These are phyloP conservation scores for Dendrolimus pini DNA, from an alignment of 2,888 invertebrate genomes.

Conservation along the genomic window DNA sequence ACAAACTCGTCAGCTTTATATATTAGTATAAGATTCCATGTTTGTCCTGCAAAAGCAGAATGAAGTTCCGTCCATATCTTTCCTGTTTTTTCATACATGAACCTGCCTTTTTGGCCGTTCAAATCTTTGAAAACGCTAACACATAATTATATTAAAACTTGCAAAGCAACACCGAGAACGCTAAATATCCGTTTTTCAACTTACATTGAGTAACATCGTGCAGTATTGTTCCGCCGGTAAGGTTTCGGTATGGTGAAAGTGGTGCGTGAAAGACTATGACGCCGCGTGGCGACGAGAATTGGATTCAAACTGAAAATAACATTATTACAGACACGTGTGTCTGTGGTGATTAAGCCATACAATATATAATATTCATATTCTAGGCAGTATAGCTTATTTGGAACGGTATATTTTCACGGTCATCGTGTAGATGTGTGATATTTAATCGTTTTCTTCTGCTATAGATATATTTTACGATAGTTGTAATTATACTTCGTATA, in stretches of 20 bases:
- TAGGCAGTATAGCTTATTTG: not conserved
- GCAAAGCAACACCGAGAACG: not conserved
- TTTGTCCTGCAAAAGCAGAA: too few species aligned
- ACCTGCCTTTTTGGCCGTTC: too few species aligned
- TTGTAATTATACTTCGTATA: too few species aligned
- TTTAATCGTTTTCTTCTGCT: too few species aligned
- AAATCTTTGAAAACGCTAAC: too few species aligned
- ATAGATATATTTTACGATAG: too few species aligned
- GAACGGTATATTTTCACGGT: not conserved
- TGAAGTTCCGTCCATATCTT: too few species aligned
- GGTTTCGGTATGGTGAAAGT: conserved; percentile 38
- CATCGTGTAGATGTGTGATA: too few species aligned
- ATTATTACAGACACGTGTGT: conserved; percentile 50
- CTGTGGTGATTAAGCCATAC: conserved; percentile 35
- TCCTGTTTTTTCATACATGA: too few species aligned
- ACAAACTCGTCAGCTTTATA: too few species aligned
- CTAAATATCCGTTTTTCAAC: not conserved
- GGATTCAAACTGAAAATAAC: conserved; percentile 60
- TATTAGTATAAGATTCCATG: too few species aligned
- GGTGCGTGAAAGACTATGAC: conserved; percentile 47
- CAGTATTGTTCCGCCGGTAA: conserved; percentile 43
- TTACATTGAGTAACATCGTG: conserved; percentile 11
- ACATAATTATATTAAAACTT: too few species aligned
- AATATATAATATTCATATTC: not conserved
- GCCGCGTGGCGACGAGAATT: conserved; percentile 55